Percentiles rank a stretch among this genome's conserved stretches.
These are phyloP conservation scores for Parapristionchus giblindavisi DNA, from an alignment of 2,888 invertebrate species.

Conservation along the genomic window DNA sequence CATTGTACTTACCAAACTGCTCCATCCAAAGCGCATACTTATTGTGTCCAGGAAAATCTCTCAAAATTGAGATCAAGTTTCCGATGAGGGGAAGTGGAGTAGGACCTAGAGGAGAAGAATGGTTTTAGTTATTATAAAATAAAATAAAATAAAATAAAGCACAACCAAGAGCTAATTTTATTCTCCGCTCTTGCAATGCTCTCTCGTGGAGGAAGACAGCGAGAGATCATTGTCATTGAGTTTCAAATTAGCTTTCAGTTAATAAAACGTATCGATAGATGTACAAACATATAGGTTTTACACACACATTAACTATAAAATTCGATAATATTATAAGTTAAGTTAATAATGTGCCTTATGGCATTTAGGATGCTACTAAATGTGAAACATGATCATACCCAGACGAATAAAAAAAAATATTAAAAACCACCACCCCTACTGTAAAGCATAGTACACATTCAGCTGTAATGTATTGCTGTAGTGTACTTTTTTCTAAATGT, in stretches of 20 bases:
- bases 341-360: no score
- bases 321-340: no score
- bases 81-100: conserved; percentile 23
- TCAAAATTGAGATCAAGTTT: conserved; percentile 15
- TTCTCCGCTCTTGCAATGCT: no score
- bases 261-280: no score
- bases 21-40: conserved; percentile 19
- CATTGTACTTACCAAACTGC: conserved; percentile 18
- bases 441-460: background rate
- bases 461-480: background rate
- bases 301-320: no score
- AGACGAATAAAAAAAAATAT: background rate
- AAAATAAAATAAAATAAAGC: no score
- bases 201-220: no score
- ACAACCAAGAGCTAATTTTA: no score
- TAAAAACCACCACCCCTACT: background rate
- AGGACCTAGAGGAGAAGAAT: background rate
- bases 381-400: background rate
- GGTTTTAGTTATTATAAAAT: background rate
- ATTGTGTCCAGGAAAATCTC: conserved; percentile 7
- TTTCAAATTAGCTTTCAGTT: no score
- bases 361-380: no score
- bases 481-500: background rate
- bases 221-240: no score
- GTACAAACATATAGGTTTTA: no score